Evolutionary conservation across 2,888 invertebrate genomes (phyloP), one percentile per base, ranked within the genome.

Genomic region (Dryadula phaetusa): DNA sequence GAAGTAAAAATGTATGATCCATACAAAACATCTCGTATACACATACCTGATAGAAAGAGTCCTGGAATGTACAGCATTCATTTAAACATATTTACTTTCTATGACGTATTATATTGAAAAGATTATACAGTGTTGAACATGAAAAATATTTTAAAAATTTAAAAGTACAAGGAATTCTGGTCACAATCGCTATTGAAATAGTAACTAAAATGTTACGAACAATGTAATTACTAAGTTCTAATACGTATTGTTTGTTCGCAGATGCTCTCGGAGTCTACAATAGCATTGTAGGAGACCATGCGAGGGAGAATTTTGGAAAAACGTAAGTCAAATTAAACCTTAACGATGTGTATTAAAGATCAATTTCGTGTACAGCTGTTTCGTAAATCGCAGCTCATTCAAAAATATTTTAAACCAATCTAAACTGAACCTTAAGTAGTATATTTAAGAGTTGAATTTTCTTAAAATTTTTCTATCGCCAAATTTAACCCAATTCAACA

Each of bases 211-310:
- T 69, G 61, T 61, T 46, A 56, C 47, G 66, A 66, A 70, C 66
- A 66, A 69, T 69, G 56, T 70, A 69, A 70, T 70, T 69, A 70
- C 66, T 64, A 66, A 46, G 32, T 71, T 58, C 66, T 71, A 71
- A 71, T 67, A 68, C 63, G 64, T 64, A 67, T 74, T 83, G 78
- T 84, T 85, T 82, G 79, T 83, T 83, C 81, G 75, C 89, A 89
- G 89, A 86, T 82, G 84, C 86, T 70, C 77, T 82, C 73, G 78
- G 82, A 79, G 83, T 84, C 79, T 75, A 76, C 77, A 79, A 77
- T 79, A 81, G 77, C 76, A 75, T 77, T 78, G 79, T 80, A 76
- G 80, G 79, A 76, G 76, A 74, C 75, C 73, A 74, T 63, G 74
- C 62, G 46, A 66, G 67, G 71, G 76, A 76, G 72, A 74, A 78